Evolutionary conservation across 2,113 vertebrate genomes (phyloP), one percentile per base, ranked within the genome.

Genomic region (Grus americana): DNA sequence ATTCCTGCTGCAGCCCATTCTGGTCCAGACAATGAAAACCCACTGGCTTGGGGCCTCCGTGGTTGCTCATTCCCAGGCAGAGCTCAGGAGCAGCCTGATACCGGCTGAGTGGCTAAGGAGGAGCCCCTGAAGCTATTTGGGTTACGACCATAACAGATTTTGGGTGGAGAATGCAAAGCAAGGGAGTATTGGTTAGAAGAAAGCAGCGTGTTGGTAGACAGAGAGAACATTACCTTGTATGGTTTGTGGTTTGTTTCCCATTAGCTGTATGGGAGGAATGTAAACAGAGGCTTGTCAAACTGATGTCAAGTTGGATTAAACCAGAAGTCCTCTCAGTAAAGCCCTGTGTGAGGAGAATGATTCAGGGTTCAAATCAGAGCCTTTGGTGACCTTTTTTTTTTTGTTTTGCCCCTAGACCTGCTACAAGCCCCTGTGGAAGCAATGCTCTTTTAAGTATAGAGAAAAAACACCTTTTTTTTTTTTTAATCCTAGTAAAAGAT

Each of bases 261-360:
- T 91, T 87, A 87, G 86, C 73, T 94, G 65, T 81, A 73, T 46
- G 44, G 46, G 21, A 95, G 74, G 94, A 97, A 95, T 93, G 96
- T 95, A 96, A 96, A 91, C 74, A 87, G 78, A 85, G 38, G 68
- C 66, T 87, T 58, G 73, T 89, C 70, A 87, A 87, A 82, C 70
- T n/a, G 38, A 52, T 90, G 89, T 73, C 71, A 85, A 76, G 36
- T 24, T 71, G 63, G 66, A 88, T 83, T 76, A 94, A 91, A 94
- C 38, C 67, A 94, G 71, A 86, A 86, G 79, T 93, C 86, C 66
- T 82, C 84, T 95, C 66, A 55, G 81, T 76, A 86, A 79, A 90
- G 84, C 20, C 17, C 73, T 47, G 15, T 54, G 42, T 66, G 54
- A 93, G 70, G 46, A 94, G n/a, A 92, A 67, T 38, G 10, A 79